Conservation (phyloP, 23 tunicate species). For the Halocynthia roretzi region DNA sequence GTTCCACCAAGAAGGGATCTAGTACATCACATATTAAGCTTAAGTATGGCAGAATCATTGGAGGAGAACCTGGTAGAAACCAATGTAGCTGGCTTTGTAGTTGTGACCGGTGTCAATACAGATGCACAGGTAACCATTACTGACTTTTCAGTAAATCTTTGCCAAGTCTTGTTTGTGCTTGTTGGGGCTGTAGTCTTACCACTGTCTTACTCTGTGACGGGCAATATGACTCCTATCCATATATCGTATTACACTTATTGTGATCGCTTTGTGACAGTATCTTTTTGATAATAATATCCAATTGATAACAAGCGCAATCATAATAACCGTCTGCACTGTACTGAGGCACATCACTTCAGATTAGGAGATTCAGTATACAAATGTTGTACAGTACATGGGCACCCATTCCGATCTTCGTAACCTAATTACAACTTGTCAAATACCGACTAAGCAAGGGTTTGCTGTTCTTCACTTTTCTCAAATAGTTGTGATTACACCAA, state of each 20-base stretch:
- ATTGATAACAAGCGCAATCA: too few species aligned
- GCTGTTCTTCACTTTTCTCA: background rate
- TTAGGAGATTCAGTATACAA: background rate
- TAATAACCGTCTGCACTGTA: too few species aligned
- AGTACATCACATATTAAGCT: slow-evolving; percentile 68
- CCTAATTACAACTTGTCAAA: background rate
- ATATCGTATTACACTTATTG: too few species aligned
- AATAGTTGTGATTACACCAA: too few species aligned
- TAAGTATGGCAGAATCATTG: slow-evolving; percentile 89
- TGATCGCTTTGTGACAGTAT: too few species aligned
- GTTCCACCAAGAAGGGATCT: slow-evolving; percentile 67
- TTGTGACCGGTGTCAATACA: slow-evolving; percentile 69
- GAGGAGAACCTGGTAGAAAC: slow-evolving; percentile 87
- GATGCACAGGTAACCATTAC: slow-evolving; percentile 34
- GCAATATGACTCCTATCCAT: too few species aligned
- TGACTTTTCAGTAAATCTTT: too few species aligned
- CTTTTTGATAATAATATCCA: too few species aligned
- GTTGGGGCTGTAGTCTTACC: background rate
- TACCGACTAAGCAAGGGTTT: background rate
- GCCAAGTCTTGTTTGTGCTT: too few species aligned
- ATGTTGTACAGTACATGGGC: background rate
- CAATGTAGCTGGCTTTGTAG: slow-evolving; percentile 89
- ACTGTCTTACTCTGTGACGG: background rate
- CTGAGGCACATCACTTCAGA: too few species aligned
- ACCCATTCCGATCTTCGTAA: background rate